Conservation (phyloP, 2,888 invertebrate species). For the Ennomos quercinarius region DNA sequence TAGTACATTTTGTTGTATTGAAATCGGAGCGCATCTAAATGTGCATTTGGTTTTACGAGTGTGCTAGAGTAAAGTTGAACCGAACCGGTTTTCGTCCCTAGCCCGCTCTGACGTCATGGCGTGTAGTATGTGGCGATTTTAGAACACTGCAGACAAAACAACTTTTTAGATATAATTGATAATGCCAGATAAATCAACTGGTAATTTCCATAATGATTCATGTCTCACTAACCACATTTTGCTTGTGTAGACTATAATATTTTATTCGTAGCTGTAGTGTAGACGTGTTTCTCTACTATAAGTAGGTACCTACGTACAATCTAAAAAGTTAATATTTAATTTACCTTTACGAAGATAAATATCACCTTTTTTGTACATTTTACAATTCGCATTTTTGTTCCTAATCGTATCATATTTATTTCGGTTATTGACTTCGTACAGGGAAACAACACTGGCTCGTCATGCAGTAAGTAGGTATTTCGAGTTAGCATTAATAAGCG, state of each 20-base stretch:
- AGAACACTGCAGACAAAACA: conserved; percentile 9
- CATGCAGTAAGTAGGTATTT: conserved; percentile 40
- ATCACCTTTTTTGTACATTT: conserved; percentile 25
- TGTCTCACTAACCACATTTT: conserved; percentile 1
- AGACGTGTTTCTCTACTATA: neutral
- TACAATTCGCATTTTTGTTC: conserved; percentile 31
- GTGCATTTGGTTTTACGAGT: conserved; percentile 23
- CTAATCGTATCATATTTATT: conserved; percentile 40
- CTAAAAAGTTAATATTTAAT: conserved; percentile 5
- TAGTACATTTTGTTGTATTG: neutral
- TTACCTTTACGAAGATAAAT: conserved; percentile 10
- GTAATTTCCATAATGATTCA: conserved; percentile 11
- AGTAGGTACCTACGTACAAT: conserved; percentile 1
- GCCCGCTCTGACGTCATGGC: conserved; percentile 16
- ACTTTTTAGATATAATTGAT: conserved; percentile 7
- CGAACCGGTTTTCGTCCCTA: conserved; percentile 19
- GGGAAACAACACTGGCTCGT: conserved; percentile 56
- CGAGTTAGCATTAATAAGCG: conserved; percentile 38
- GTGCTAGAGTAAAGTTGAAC: conserved; percentile 10
- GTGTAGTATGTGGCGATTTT: conserved; percentile 22
- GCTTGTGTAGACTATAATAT: conserved; percentile 1
- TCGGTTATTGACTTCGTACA: conserved; percentile 61
- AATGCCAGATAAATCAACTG: conserved; percentile 7
- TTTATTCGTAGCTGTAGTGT: no score
- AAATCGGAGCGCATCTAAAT: conserved; percentile 12